These are phyloP conservation scores for Enteromius radiatus DNA, from an alignment of 2,797 vertebrate genomes.

Conservation along the genomic window DNA sequence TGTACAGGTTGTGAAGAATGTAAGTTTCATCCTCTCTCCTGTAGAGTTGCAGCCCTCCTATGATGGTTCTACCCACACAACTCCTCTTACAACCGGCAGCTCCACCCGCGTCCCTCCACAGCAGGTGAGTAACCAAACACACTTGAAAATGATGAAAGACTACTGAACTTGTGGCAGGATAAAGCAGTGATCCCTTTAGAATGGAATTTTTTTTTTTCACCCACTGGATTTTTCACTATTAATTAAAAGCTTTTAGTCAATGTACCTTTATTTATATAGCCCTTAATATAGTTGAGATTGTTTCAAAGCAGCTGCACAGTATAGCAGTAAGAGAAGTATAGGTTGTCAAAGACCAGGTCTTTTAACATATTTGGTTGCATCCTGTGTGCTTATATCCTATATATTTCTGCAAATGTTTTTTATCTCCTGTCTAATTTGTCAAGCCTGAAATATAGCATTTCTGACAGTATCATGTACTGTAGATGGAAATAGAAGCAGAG, in stretches of 20 bases:
- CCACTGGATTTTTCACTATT: not conserved
- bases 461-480: constrained; percentile 26
- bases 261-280: not conserved
- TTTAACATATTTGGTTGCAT: not conserved
- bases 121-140: constrained; percentile 66
- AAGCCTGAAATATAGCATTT: constrained; percentile 33
- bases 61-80: constrained; percentile 44
- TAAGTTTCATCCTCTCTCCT: constrained; percentile 26
- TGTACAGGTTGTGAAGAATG: not conserved
- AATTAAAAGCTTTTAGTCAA: not conserved
- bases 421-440: constrained; percentile 17
- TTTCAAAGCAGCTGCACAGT: not conserved
- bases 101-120: constrained; percentile 39
- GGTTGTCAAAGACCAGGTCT: not conserved
- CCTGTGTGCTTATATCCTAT: not conserved
- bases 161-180: constrained; percentile 6
- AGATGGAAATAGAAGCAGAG: constrained; percentile 49
- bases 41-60: constrained; percentile 61
- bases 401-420: constrained; percentile 20
- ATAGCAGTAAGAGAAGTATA: not conserved
- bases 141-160: not conserved
- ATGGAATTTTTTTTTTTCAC: not conserved
- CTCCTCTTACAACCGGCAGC: constrained; percentile 47
- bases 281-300: not conserved
- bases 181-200: not conserved